phyloP scores from a whole-genome alignment of 2,113 vertebrate genomes.

The Pyrgilauda ruficollis region DNA sequence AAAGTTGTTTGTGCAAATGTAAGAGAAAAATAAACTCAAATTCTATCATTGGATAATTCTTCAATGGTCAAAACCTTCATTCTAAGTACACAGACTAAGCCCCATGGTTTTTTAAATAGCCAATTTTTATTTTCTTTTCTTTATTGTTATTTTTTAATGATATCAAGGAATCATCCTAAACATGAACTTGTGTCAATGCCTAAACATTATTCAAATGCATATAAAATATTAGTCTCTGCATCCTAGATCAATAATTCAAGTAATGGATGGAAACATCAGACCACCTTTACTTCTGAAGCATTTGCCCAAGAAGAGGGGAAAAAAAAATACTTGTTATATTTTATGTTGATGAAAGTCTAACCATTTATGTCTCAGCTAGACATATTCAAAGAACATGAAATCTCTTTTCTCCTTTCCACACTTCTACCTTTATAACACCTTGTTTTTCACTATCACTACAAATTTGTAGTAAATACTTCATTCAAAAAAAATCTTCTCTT shows the following conservation, averaged over 20 bases:
- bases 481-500: neutral
- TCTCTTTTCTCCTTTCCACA: neutral
- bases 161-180: neutral
- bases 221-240: neutral
- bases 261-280: neutral
- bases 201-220: neutral
- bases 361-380: neutral
- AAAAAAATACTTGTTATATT: neutral
- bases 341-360: neutral
- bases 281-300: neutral
- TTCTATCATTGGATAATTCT: neutral
- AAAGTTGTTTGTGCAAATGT: neutral
- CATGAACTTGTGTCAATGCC: neutral
- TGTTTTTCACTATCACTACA: neutral
- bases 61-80: neutral
- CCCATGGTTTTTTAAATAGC: accelerated
- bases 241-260: neutral
- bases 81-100: neutral
- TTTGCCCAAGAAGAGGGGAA: neutral
- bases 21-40: neutral
- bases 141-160: neutral
- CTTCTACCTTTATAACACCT: neutral
- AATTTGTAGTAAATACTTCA: neutral
- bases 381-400: neutral
- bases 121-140: neutral